These are phyloP conservation scores for Zelostemma sp. DNA, from an alignment of 1,140 invertebrate species.

Conservation along the genomic window DNA sequence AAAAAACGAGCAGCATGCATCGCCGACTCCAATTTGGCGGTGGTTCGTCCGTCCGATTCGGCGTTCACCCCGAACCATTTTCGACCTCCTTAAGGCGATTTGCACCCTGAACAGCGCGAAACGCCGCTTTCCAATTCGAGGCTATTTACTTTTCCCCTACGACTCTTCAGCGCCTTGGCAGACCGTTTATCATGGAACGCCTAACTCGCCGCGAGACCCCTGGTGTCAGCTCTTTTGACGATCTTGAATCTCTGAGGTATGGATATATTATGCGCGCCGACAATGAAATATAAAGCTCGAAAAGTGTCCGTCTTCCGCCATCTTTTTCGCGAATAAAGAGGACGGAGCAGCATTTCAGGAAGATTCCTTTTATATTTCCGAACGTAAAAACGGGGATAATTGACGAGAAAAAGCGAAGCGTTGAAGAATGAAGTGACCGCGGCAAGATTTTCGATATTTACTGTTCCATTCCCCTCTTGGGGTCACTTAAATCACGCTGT, in stretches of 20 bases:
- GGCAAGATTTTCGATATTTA: not conserved
- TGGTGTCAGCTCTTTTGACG: slow-evolving; percentile 30
- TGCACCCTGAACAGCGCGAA: slow-evolving; percentile 25
- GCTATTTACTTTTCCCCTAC: slow-evolving; percentile 52
- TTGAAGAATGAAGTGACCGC: not conserved
- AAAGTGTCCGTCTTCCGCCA: slow-evolving; percentile 20
- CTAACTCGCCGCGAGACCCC: slow-evolving; percentile 20
- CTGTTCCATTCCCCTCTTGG: not conserved
- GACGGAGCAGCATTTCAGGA: no score
- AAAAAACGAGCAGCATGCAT: no score
- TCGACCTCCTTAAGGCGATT: slow-evolving; percentile 47
- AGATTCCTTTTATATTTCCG: no score
- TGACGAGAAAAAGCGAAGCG: no score
- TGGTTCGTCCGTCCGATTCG: no score
- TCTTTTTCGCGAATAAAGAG: not conserved
- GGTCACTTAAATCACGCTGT: not conserved
- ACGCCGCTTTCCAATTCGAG: slow-evolving; percentile 41
- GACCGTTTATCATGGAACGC: slow-evolving; percentile 48
- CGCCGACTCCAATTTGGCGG: no score
- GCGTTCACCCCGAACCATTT: no score
- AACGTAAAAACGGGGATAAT: no score
- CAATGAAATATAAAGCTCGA: slow-evolving; percentile 26
- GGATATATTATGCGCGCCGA: slow-evolving; percentile 39
- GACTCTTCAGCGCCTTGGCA: slow-evolving; percentile 40
- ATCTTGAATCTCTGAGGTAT: slow-evolving; percentile 35